Evolutionary conservation across 2,888 invertebrate species (phyloP), one percentile per base, ranked within the genome.

Genomic region (Eremobia ochroleuca): DNA sequence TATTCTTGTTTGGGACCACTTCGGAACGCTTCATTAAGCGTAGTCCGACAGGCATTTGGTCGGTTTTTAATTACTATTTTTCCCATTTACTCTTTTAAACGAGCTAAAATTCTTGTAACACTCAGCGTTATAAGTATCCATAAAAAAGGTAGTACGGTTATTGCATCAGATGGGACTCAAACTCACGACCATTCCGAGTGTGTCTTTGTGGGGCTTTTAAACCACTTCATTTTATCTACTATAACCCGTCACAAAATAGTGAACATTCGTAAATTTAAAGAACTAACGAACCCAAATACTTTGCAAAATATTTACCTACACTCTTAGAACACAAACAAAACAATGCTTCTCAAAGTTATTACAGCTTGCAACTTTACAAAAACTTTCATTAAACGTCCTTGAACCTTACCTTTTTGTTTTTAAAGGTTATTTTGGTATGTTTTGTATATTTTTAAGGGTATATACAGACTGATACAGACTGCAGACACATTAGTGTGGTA

Each of bases 401-500:
- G 34, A 15, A 77, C 70, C 43, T 37, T 83, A 64, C 13, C 0
- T 0, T 4, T 11, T 11, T 15, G 4, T 0, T 21, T 0, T n/a
- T 62, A 77, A 43, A 34, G 43, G 4, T n/a, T 40, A 37, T 34
- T 72, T 72, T 76, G 55, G 34, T 15, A 13, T 69, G 59, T 52
- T 67, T 82, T 37, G 52, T 34, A 5, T 21, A 37, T 73, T 59
- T 73, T 46, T 15, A 59, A 52, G 8, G 9, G 40, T 76, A 52
- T 46, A 40, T 0, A 34, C 49, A 28, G n/a, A 37, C 9, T 46
- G 59, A 62, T 79, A 66, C 52, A 82, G 83, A 87, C 76, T 72
- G 85, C 83, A 84, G 86, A 85, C 80, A 82, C 85, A 90, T 91
- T 90, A 89, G 75, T 73, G 77, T 18, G 72, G 82, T 76, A 91